Percentiles rank a stretch among this genome's conserved stretches.
These are phyloP conservation scores for Microctonus hyperodae DNA, from an alignment of 2,888 invertebrate genomes.

Conservation along the genomic window DNA sequence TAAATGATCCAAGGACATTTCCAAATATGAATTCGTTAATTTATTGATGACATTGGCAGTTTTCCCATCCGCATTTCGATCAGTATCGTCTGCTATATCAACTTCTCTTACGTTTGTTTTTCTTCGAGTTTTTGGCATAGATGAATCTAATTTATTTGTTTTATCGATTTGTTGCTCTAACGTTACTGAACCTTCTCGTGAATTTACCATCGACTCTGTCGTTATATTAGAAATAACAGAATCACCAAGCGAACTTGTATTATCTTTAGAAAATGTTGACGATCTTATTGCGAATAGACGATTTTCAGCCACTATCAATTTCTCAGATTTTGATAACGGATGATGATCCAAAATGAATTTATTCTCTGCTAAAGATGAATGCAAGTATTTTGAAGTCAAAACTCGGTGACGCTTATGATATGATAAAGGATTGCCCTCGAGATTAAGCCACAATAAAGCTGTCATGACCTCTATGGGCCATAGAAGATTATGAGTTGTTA, in stretches of 20 bases:
- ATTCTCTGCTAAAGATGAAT: conserved; percentile 65
- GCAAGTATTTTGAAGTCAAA: conserved; percentile 66
- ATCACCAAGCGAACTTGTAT: conserved; percentile 34
- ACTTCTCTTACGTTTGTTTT: conserved; percentile 61
- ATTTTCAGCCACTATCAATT: conserved; percentile 58
- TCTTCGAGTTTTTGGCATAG: conserved; percentile 43
- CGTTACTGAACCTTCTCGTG: conserved; percentile 28
- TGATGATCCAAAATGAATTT: conserved; percentile 68
- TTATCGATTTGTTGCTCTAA: conserved; percentile 38
- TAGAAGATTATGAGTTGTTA: conserved; percentile 69
- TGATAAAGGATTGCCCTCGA: conserved; percentile 71
- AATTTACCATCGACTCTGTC: conserved; percentile 28
- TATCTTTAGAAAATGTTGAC: neutral
- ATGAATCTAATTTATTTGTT: conserved; percentile 37
- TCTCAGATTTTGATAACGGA: conserved; percentile 66
- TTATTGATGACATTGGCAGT: neutral
- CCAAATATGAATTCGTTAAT: conserved; percentile 37
- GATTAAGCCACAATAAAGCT: conserved; percentile 66
- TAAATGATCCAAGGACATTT: conserved; percentile 64
- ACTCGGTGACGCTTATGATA: conserved; percentile 70
- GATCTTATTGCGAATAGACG: conserved; percentile 46
- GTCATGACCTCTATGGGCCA: conserved; percentile 67
- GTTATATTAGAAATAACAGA: conserved; percentile 42
- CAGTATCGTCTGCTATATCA: conserved; percentile 62
- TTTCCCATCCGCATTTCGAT: conserved; percentile 56